phyloP scores from a whole-genome alignment of 2,888 invertebrate species.

The Mythimna vitellina region DNA sequence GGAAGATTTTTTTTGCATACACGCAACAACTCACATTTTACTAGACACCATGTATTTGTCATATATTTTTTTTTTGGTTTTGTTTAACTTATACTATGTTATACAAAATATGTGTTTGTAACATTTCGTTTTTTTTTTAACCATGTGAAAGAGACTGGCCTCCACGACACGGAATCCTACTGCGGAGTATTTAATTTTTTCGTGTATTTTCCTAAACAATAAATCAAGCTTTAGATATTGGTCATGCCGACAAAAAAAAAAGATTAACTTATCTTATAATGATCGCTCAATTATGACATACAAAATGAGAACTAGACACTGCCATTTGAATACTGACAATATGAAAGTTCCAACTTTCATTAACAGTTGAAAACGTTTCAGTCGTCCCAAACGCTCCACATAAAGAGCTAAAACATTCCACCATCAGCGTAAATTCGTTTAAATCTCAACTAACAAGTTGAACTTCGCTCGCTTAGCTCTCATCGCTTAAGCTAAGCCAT shows the following conservation, averaged over 20 bases:
- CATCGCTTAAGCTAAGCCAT: slow-evolving; percentile 58
- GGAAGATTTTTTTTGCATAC: no score
- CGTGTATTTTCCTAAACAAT: no score
- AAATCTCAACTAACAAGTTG: slow-evolving; percentile 62
- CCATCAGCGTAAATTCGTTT: slow-evolving; percentile 58
- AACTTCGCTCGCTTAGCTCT: slow-evolving; percentile 55
- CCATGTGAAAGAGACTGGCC: no score
- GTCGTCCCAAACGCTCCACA: slow-evolving; percentile 33
- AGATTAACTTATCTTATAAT: neutral
- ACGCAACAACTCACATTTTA: no score
- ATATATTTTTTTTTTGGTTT: no score
- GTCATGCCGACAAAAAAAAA: neutral
- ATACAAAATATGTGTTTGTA: no score
- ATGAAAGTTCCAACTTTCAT: slow-evolving; percentile 50
- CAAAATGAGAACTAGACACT: slow-evolving; percentile 6
- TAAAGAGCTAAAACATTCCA: slow-evolving; percentile 57
- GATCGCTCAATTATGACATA: neutral
- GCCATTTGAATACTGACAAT: slow-evolving; percentile 32
- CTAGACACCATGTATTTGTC: no score
- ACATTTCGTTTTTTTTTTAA: no score
- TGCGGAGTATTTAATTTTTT: no score
- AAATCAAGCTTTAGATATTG: neutral
- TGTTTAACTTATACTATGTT: no score
- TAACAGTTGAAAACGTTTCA: slow-evolving; percentile 48
- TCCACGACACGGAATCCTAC: no score